Evolutionary conservation across 2,888 invertebrate species (phyloP).

Genomic region (Anorthoa munda): DNA sequence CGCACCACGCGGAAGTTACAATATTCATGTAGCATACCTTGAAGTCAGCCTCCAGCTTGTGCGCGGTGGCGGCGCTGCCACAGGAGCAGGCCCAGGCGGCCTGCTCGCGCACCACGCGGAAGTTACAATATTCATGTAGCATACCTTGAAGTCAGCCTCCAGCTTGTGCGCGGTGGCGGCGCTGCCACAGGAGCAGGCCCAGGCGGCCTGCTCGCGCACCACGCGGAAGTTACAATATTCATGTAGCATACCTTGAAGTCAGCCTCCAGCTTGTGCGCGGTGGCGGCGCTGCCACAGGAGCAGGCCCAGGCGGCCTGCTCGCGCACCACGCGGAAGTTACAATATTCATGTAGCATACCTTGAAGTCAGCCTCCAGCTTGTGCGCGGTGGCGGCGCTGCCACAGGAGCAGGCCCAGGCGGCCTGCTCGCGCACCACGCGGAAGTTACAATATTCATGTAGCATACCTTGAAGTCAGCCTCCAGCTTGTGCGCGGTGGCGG

Average conservation of each 20-base stretch:
- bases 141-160: constrained; percentile 96
- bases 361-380: constrained; percentile 97
- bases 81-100: constrained; percentile 99
- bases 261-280: constrained; percentile 96
- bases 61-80: constrained; percentile 95
- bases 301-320: constrained; percentile 99
- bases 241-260: constrained; percentile 93
- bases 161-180: constrained; percentile 95
- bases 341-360: constrained; percentile 72
- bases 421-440: constrained; percentile 97
- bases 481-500: constrained; percentile 94
- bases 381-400: constrained; percentile 95
- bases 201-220: constrained; percentile 97
- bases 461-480: constrained; percentile 96
- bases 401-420: constrained; percentile 99
- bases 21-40: constrained; percentile 80
- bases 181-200: constrained; percentile 99
- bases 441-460: constrained; percentile 91
- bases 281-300: constrained; percentile 96
- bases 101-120: constrained; percentile 97
- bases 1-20: constrained; percentile 98
- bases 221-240: constrained; percentile 95
- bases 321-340: constrained; percentile 98
- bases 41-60: constrained; percentile 97
- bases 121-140: constrained; percentile 87